phyloP scores from a whole-genome alignment of 2,113 vertebrate genomes.

The Glaucidium brasilianum region DNA sequence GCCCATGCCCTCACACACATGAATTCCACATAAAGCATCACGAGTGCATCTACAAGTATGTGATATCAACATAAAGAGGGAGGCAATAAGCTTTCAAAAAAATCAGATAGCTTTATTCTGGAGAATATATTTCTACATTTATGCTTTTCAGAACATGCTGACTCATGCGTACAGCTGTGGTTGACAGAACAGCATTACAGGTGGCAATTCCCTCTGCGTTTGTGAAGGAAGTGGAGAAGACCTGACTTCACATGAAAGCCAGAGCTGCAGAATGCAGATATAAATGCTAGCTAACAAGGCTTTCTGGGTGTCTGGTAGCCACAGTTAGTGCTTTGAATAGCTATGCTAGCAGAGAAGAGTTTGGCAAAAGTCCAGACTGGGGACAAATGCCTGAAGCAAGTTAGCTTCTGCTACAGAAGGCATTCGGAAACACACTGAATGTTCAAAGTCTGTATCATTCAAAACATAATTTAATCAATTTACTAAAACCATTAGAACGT shows the following conservation, averaged over 20 bases:
- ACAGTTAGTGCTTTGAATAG: neutral
- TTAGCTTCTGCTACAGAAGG: neutral
- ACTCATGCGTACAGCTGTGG: neutral
- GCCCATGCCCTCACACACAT: neutral
- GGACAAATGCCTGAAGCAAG: neutral
- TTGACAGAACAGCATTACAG: neutral
- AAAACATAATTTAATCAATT: slow-evolving; percentile 55
- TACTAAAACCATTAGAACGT: neutral
- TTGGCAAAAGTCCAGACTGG: neutral
- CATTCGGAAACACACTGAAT: neutral
- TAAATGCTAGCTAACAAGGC: neutral
- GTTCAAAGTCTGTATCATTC: neutral
- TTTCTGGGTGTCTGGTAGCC: neutral
- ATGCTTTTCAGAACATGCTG: neutral
- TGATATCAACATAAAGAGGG: neutral
- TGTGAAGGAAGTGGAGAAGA: neutral
- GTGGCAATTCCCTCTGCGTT: neutral
- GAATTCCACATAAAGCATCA: neutral
- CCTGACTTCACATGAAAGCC: neutral
- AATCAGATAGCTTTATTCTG: neutral
- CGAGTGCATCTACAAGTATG: rapidly evolving
- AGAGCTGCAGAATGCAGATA: neutral
- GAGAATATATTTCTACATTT: neutral
- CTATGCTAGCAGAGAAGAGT: neutral
- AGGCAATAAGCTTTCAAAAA: neutral